Evolutionary conservation across 2,113 vertebrate species (phyloP), one percentile per base, ranked within the genome.

Genomic region (Corydoras maculifer): DNA sequence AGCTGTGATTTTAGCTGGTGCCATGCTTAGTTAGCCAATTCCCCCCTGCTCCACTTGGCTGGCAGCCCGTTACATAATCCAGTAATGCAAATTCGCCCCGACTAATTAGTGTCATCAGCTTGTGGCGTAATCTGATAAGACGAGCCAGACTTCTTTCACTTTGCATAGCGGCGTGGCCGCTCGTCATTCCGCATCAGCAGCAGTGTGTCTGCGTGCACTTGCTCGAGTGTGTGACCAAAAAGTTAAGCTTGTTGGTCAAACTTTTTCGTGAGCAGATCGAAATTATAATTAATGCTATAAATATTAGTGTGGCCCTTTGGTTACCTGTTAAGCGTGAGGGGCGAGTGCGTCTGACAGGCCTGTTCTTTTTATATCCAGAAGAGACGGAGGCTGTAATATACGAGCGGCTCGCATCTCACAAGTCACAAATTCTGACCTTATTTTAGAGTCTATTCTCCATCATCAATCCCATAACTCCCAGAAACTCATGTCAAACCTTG

Each of bases 1-100:
- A 89, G 86, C 87, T 89, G 87, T 85, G 87, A 87, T 84, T 75
- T 87, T 86, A 87, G 85, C 90, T 86, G 88, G 86, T 89, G 87
- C 83, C 86, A 86, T 84, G 86, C 86, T 87, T 86, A 87, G 84
- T 85, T 87, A 84, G 82, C 82, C 86, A 12, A 64, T 72, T 32
- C 31, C 57, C 74, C 72, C 11, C 53, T 29, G 57, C 64, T 61
- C 70, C 65, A 68, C 65, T 65, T 68, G 12, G 62, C 72, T 82
- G 82, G 75, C 78, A 80, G 84, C 83, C 84, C 80, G 84, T 89
- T 90, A 87, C 86, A 86, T 88, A 87, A 90, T 87, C 84, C 80
- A 78, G 84, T 79, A 80, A 87, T 87, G 84, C 87, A 90, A 86
- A 88, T 89, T 88, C 84, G 85, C 87, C 79, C 83, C 78, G 80